These are phyloP conservation scores for Hemibagrus wyckioides DNA, from an alignment of 2,113 vertebrate species.

Conservation along the genomic window DNA sequence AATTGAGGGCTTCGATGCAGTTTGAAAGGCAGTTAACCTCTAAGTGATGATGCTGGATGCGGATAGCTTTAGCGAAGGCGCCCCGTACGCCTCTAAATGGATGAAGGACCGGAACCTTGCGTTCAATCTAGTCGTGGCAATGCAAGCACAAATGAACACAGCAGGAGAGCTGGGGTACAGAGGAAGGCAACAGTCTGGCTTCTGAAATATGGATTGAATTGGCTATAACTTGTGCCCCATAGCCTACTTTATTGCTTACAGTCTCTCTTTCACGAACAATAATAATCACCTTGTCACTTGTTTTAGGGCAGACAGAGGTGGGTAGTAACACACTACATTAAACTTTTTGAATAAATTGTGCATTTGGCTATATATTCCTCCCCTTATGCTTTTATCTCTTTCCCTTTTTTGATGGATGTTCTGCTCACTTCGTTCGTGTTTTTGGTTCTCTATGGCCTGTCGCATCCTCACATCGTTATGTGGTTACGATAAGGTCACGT, in stretches of 20 bases:
- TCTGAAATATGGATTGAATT: slow-evolving; percentile 45
- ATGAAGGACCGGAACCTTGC: slow-evolving; percentile 49
- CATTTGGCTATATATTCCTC: not conserved
- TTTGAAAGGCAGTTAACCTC: slow-evolving; percentile 57
- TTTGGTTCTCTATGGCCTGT: not conserved
- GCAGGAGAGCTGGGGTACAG: slow-evolving; percentile 36
- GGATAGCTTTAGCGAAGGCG: slow-evolving; percentile 43
- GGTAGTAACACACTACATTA: not conserved
- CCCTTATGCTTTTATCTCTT: not conserved
- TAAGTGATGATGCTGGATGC: slow-evolving; percentile 52
- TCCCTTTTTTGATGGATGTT: not conserved
- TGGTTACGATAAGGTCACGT: not conserved
- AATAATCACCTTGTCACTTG: not conserved
- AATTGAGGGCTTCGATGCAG: slow-evolving; percentile 36
- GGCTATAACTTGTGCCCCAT: slow-evolving; percentile 47
- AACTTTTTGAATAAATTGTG: not conserved
- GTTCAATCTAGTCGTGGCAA: slow-evolving; percentile 58
- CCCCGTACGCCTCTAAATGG: slow-evolving; percentile 55
- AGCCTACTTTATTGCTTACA: slow-evolving; percentile 39
- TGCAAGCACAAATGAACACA: slow-evolving; percentile 64
- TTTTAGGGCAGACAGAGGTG: not conserved
- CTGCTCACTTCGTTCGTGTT: not conserved
- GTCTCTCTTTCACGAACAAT: not conserved
- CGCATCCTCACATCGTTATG: not conserved
- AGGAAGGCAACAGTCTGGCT: slow-evolving; percentile 41